Conservation (phyloP, 1,140 invertebrate species). For the Cheumatopsyche charites region DNA sequence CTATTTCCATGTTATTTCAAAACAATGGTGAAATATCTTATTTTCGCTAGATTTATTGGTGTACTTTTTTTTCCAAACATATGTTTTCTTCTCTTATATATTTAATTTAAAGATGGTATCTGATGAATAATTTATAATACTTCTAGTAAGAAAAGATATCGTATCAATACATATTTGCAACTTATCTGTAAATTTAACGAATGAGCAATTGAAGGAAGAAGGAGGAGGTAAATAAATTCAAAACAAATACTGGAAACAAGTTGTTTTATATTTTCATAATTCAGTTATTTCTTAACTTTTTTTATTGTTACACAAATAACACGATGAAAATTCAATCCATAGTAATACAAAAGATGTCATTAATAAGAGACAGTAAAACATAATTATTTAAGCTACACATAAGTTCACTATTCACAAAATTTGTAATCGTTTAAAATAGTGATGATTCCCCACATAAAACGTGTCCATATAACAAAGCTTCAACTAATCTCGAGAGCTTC, state of each 20-base stretch:
- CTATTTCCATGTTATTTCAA: too few relatives aligned
- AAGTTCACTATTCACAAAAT: constrained; percentile 42
- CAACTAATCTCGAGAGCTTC: constrained; percentile 39
- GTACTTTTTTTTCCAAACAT: too few relatives aligned
- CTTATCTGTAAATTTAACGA: too few relatives aligned
- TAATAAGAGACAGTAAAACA: constrained; percentile 32
- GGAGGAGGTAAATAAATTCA: neutral
- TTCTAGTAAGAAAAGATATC: too few relatives aligned
- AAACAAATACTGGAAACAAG: constrained; percentile 7
- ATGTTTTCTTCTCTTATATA: too few relatives aligned
- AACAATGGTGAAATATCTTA: too few relatives aligned
- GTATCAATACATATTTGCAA: too few relatives aligned
- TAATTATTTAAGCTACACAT: constrained; percentile 38
- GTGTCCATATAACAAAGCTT: constrained; percentile 28
- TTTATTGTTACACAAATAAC: constrained; percentile 47
- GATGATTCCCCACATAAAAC: constrained; percentile 31
- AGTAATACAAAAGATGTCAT: constrained; percentile 46
- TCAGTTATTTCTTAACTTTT: constrained; percentile 29
- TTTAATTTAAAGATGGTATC: too few relatives aligned
- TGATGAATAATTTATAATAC: too few relatives aligned
- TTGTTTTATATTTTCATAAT: constrained; percentile 14
- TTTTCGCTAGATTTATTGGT: too few relatives aligned
- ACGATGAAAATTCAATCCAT: constrained; percentile 43
- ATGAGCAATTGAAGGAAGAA: too few relatives aligned
- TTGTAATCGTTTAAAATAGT: constrained; percentile 30